Evolutionary conservation across 2,797 vertebrate species (phyloP).

Genomic region (Etheostoma nigrum): DNA sequence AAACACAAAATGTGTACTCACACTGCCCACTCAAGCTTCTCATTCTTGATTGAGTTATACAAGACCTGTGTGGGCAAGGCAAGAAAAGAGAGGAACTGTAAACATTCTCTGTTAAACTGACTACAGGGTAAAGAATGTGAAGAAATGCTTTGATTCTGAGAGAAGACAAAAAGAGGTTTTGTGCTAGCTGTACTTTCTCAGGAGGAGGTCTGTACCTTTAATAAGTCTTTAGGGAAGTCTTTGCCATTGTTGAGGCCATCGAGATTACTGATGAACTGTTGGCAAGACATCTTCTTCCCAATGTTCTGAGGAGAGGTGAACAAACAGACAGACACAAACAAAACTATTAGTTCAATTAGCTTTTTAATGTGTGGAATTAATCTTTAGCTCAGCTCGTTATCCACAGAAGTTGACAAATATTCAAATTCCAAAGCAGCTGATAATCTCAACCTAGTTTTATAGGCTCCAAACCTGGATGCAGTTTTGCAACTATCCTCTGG

Average conservation of each 20-base stretch:
- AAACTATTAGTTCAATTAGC: background rate
- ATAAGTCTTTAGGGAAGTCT: constrained; percentile 94
- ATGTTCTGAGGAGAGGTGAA: constrained; percentile 89
- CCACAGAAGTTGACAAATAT: background rate
- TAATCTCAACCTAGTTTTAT: background rate
- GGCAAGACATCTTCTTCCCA: constrained; percentile 98
- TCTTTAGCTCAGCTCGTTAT: background rate
- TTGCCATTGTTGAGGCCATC: constrained; percentile 94
- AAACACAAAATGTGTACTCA: constrained; percentile 85
- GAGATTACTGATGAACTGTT: constrained; percentile 95
- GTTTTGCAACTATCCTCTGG: constrained; percentile 49
- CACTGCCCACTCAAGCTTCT: constrained; percentile 98
- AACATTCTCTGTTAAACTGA: background rate
- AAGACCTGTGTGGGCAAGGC: constrained; percentile 86
- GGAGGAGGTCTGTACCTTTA: constrained; percentile 89
- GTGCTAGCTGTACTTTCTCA: background rate
- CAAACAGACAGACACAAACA: constrained; percentile 5
- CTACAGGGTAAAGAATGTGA: background rate
- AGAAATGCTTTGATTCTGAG: background rate
- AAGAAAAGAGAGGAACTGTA: constrained; percentile 5
- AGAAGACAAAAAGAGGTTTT: background rate
- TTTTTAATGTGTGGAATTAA: background rate
- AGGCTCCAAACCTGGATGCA: background rate
- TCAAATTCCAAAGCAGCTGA: constrained; percentile 1
- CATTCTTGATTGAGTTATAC: constrained; percentile 98